phyloP scores from a whole-genome alignment of 2,888 invertebrate species.

The Metallyticus violacea region DNA sequence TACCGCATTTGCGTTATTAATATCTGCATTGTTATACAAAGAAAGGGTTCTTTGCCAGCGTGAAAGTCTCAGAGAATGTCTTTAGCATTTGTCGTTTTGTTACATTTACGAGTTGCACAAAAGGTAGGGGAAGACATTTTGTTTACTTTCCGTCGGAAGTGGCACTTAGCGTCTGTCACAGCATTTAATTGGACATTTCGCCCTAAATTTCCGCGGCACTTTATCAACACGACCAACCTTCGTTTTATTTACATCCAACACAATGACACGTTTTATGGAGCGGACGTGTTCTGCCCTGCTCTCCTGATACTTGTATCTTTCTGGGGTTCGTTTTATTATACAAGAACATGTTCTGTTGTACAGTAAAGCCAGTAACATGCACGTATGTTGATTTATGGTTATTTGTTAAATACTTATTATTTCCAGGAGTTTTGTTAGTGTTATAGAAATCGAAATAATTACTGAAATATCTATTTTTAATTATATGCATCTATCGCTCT shows the following conservation, averaged over 20 bases:
- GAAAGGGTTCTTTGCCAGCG: not conserved
- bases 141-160: not conserved
- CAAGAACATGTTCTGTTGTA: not conserved
- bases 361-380: not conserved
- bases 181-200: not conserved
- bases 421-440: too few species aligned
- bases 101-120: not conserved
- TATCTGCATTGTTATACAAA: too few species aligned
- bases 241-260: constrained; percentile 5
- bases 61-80: not conserved
- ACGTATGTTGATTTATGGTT: too few species aligned
- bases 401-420: too few species aligned
- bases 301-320: constrained; percentile 2
- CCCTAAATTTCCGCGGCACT: not conserved
- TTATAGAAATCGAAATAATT: too few species aligned
- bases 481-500: too few species aligned
- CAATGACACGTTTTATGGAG: not conserved
- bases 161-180: not conserved
- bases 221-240: not conserved
- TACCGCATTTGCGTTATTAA: too few species aligned
- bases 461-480: too few species aligned
- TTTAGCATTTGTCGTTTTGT: not conserved
- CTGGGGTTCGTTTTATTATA: not conserved
- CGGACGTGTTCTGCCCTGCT: not conserved
- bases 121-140: not conserved